phyloP scores from a whole-genome alignment of 2,888 invertebrate genomes.

The Athalia circularis region DNA sequence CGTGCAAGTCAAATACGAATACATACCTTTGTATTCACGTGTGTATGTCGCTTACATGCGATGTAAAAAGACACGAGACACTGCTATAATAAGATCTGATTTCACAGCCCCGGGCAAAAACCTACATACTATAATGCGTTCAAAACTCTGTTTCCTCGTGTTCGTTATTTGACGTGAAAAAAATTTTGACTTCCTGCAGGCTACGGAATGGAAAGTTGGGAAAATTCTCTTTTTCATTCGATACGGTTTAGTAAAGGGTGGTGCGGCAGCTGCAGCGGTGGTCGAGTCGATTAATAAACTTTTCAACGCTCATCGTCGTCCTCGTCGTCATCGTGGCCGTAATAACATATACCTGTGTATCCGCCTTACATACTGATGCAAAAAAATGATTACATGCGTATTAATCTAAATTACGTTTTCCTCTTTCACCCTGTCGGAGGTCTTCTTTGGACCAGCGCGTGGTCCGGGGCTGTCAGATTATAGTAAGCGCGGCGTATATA shows the following conservation, averaged over 20 bases:
- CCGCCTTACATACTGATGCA: conserved; percentile 17
- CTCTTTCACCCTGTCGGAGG: conserved; percentile 39
- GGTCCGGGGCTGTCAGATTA: conserved; percentile 39
- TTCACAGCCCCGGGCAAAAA: conserved; percentile 42
- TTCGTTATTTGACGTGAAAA: no score
- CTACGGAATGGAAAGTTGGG: conserved; percentile 20
- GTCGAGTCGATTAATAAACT: conserved; percentile 34
- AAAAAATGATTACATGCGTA: conserved; percentile 44
- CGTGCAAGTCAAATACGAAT: background rate
- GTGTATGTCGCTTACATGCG: background rate
- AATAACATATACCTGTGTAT: no score
- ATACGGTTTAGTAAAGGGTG: background rate
- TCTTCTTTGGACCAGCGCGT: background rate
- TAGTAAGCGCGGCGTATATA: background rate
- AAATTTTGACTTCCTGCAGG: no score
- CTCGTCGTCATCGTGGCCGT: no score
- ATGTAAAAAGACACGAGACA: conserved; percentile 31
- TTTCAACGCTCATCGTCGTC: conserved; percentile 12
- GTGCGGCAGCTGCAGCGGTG: background rate
- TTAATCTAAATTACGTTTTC: conserved; percentile 45
- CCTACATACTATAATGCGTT: background rate
- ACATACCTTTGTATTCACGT: conserved; percentile 5
- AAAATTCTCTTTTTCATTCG: no score
- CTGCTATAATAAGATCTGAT: conserved; percentile 38
- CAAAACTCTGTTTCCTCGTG: background rate